phyloP scores from a whole-genome alignment of 2,113 vertebrate genomes.

The Recurvirostra avosetta region DNA sequence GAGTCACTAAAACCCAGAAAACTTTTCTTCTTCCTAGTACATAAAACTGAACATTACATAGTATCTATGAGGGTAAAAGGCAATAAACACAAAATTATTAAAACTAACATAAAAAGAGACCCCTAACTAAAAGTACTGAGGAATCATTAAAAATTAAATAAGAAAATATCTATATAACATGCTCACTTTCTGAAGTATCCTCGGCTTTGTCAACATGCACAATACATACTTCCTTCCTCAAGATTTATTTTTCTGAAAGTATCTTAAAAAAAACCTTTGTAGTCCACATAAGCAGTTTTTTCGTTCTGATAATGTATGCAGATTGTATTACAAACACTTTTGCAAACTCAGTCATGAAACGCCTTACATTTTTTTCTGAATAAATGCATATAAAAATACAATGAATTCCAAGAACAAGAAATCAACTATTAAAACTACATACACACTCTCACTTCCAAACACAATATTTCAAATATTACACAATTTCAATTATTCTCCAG shows the following conservation, averaged over 20 bases:
- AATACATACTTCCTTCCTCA: neutral
- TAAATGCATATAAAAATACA: neutral
- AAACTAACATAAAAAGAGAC: neutral
- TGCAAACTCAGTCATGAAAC: neutral
- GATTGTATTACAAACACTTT: neutral
- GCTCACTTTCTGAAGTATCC: neutral
- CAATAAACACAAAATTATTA: neutral
- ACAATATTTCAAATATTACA: neutral
- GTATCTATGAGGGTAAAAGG: neutral
- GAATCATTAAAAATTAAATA: neutral
- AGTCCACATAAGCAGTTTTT: neutral
- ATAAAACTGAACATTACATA: neutral
- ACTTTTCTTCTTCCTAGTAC: neutral
- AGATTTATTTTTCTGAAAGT: neutral
- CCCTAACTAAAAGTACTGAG: neutral
- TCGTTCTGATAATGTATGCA: neutral
- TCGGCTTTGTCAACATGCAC: neutral
- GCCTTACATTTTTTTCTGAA: neutral
- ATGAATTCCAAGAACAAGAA: neutral
- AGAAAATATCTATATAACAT: neutral
- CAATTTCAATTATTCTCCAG: neutral
- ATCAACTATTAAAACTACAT: neutral
- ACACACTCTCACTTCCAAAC: neutral
- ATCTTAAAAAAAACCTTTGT: neutral
- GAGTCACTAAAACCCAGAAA: neutral